Conservation (phyloP, 1,140 invertebrate genomes). For the Drosophila melanogaster region DNA sequence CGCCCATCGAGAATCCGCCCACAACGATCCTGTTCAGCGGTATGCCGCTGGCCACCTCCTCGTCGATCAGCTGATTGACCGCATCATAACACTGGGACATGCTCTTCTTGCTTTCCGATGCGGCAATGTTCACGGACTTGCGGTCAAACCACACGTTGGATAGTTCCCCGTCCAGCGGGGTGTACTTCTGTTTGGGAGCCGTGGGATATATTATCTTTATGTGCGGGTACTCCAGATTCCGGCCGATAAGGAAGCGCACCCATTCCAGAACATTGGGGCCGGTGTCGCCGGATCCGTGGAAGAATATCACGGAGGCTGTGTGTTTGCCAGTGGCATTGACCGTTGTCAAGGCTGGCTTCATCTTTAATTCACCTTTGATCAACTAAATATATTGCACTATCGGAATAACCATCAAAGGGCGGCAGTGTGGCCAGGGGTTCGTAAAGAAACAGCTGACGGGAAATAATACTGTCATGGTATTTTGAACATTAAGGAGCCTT, state of each 20-base stretch:
- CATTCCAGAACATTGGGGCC: conserved; percentile 88
- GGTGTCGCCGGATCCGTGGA: conserved; percentile 88
- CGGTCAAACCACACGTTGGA: conserved; percentile 91
- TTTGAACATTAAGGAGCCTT: background rate
- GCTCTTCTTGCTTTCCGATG: conserved; percentile 87
- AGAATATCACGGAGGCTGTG: conserved; percentile 87
- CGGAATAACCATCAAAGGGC: conserved; percentile 18
- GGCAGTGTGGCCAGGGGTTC: conserved; percentile 11
- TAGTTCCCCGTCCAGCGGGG: conserved; percentile 87
- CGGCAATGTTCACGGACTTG: conserved; percentile 86
- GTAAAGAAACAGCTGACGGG: background rate
- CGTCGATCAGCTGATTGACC: conserved; percentile 87
- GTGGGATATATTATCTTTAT: conserved; percentile 90
- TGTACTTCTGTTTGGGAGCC: conserved; percentile 89
- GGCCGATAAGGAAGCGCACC: conserved; percentile 87
- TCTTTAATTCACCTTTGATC: conserved; percentile 14
- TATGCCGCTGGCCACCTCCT: conserved; percentile 88
- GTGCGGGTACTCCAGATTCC: conserved; percentile 88
- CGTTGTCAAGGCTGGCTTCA: conserved; percentile 11
- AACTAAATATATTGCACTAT: background rate
- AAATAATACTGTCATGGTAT: background rate
- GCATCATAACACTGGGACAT: conserved; percentile 86
- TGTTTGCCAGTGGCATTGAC: conserved; percentile 68
- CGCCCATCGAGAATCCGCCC: conserved; percentile 92
- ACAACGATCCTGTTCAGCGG: conserved; percentile 88